Evolutionary conservation across 2,113 vertebrate species (phyloP).

Genomic region (Reinhardtius hippoglossoides): DNA sequence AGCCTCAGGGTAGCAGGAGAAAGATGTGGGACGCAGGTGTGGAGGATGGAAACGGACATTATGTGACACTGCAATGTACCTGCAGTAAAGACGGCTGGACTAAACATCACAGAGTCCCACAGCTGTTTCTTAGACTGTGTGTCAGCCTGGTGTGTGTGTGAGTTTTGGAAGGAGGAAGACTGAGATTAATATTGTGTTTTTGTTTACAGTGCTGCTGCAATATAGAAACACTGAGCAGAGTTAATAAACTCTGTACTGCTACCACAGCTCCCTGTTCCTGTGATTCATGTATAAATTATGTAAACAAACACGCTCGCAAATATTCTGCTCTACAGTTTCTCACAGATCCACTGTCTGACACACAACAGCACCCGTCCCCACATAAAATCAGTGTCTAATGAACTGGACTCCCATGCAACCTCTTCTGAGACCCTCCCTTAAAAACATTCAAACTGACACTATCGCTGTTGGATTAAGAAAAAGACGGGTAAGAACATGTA

Average conservation of each 20-base stretch:
- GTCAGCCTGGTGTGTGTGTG: conserved; percentile 10
- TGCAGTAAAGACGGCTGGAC: conserved; percentile 37
- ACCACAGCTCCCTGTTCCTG: conserved; percentile 26
- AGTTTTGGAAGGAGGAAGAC: conserved; percentile 4
- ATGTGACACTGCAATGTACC: conserved; percentile 57
- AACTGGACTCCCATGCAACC: background rate
- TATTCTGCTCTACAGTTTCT: conserved; percentile 15
- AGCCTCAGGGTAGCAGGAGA: conserved; percentile 43
- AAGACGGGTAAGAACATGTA: background rate
- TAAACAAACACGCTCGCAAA: conserved; percentile 20
- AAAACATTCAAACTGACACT: conserved; percentile 6
- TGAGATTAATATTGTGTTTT: conserved; percentile 42
- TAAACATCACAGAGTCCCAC: conserved; percentile 18
- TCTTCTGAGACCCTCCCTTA: background rate
- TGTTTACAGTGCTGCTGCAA: conserved; percentile 43
- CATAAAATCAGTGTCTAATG: background rate
- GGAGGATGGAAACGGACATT: conserved; percentile 42
- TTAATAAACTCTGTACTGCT: conserved; percentile 43
- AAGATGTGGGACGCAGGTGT: conserved; percentile 59
- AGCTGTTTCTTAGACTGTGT: conserved; percentile 11
- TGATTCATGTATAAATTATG: conserved; percentile 32
- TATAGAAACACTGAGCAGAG: conserved; percentile 16
- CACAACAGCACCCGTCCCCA: conserved; percentile 4
- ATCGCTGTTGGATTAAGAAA: no score
- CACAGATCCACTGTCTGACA: conserved; percentile 17